Evolutionary conservation across 2,888 invertebrate species (phyloP).

Genomic region (Acanthococcus lagerstroemiae): DNA sequence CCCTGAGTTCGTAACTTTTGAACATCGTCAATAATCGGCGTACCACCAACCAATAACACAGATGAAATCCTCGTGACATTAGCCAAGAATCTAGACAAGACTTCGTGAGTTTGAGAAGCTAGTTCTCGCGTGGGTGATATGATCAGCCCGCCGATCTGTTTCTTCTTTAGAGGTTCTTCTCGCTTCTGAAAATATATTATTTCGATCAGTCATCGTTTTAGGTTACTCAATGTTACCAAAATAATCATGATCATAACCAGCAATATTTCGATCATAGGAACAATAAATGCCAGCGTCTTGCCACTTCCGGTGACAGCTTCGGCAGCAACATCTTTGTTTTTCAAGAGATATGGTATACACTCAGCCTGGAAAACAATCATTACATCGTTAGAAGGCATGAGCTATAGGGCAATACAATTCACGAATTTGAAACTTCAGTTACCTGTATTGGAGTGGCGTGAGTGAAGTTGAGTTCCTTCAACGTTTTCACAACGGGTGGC

Average conservation of each 20-base stretch:
- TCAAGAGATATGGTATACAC: conserved; percentile 49
- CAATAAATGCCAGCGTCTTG: conserved; percentile 89
- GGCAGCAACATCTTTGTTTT: conserved; percentile 91
- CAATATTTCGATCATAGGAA: conserved; percentile 83
- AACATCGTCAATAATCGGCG: conserved; percentile 65
- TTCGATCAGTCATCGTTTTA: neutral
- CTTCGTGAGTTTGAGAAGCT: conserved; percentile 76
- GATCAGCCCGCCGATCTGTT: conserved; percentile 77
- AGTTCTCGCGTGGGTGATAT: conserved; percentile 94
- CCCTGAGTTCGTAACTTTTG: conserved; percentile 55
- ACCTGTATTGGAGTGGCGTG: conserved; percentile 34
- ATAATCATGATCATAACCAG: conserved; percentile 40
- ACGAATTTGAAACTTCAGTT: neutral
- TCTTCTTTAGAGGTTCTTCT: conserved; percentile 54
- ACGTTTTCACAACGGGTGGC: conserved; percentile 28
- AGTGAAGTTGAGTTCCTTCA: conserved; percentile 31
- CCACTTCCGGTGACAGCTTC: conserved; percentile 99
- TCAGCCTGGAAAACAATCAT: conserved; percentile 39
- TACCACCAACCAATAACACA: conserved; percentile 70
- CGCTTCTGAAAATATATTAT: conserved; percentile 43
- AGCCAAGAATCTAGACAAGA: conserved; percentile 46
- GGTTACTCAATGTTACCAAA: no score
- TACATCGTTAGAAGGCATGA: neutral
- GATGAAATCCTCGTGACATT: conserved; percentile 47
- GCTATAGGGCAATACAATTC: neutral